Conservation (phyloP, 2,888 invertebrate genomes). For the Scaptomyza polygonia region DNA sequence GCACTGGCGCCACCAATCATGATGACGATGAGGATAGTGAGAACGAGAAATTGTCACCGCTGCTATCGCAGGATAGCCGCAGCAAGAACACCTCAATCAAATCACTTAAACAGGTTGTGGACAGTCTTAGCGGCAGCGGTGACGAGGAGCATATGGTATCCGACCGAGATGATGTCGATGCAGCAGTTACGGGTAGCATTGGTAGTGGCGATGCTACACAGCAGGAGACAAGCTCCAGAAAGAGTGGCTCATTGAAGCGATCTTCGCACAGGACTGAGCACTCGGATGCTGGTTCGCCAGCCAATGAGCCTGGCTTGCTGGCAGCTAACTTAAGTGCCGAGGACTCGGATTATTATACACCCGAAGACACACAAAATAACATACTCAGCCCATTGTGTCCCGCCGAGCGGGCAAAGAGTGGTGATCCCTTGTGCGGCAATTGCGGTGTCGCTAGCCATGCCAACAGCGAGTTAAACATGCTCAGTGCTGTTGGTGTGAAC, state of each 20-base stretch:
- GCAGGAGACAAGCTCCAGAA: constrained; percentile 49
- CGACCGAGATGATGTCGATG: constrained; percentile 34
- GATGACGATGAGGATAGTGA: constrained; percentile 91
- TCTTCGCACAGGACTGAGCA: constrained; percentile 40
- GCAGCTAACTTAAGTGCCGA: constrained; percentile 84
- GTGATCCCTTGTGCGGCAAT: constrained; percentile 60
- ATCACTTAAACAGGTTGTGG: constrained; percentile 62
- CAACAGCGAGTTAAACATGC: constrained; percentile 16
- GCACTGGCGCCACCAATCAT: constrained; percentile 25
- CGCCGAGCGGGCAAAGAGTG: constrained; percentile 68
- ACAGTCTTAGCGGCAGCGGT: constrained; percentile 34
- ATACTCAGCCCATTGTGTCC: constrained; percentile 87
- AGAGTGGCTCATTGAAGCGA: constrained; percentile 47
- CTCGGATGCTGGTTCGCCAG: constrained; percentile 27
- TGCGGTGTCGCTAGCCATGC: constrained; percentile 24
- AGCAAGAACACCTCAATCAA: constrained; percentile 62
- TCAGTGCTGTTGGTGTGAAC: constrained; percentile 42
- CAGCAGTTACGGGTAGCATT: constrained; percentile 18
- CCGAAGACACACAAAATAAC: constrained; percentile 90
- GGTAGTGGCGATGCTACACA: background rate
- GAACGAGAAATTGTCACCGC: constrained; percentile 91
- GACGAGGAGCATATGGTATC: constrained; percentile 25
- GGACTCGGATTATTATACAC: constrained; percentile 92
- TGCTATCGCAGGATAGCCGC: constrained; percentile 85
- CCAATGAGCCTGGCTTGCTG: constrained; percentile 33